Base-by-base conservation (phyloP, 2,888 invertebrate species). In the Ligdia adustata region DNA sequence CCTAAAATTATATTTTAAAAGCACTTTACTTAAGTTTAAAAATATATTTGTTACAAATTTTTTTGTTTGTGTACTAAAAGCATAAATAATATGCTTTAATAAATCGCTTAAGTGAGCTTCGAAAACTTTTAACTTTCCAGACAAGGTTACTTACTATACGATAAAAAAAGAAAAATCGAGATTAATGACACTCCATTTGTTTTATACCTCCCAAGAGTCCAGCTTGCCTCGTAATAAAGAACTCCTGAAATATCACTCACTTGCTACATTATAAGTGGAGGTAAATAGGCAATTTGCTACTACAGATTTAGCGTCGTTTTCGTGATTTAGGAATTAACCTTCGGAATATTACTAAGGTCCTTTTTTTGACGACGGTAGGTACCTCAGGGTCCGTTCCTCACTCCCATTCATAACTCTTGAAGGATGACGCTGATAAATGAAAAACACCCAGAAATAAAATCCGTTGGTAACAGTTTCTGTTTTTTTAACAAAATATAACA, bases 341-440 rank as follows among this genome's bases (percentile, higher is more conserved):
- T 37, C 26, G 12, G 11, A 28, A 33, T 45, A 50, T 35, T 27
- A 28, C 37, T 35, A 31, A 40, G 33, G 34, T 43, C 12, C 35
- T 44, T 53, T 55, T 37, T 32, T 47, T 26, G 27, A 24, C 27
- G 48, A 49, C 51, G 35, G 37, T 28, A 40, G 35, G 27, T 48
- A 46, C 35, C 27, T 54, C 32, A 11, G 42, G 40, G 38, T 42
- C 54, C 50, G 49, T 49, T 53, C 50, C 50, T 45, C 52, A 52
- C 39, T 40, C 35, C 39, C 43, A 40, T 40, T 55, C 52, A 48
- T 56, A 58, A 52, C 55, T 58, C 52, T 28, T 38, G 45, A 43
- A 52, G 12, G n/a, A 48, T 52, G 60, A 61, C 56, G 37, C 40
- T 40, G 58, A 61, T 53, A 58, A 57, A 61, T 61, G 53, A 42